Evolutionary conservation across 2,888 invertebrate genomes (phyloP), one percentile per base, ranked within the genome.

Genomic region (Neoscelio sp.): DNA sequence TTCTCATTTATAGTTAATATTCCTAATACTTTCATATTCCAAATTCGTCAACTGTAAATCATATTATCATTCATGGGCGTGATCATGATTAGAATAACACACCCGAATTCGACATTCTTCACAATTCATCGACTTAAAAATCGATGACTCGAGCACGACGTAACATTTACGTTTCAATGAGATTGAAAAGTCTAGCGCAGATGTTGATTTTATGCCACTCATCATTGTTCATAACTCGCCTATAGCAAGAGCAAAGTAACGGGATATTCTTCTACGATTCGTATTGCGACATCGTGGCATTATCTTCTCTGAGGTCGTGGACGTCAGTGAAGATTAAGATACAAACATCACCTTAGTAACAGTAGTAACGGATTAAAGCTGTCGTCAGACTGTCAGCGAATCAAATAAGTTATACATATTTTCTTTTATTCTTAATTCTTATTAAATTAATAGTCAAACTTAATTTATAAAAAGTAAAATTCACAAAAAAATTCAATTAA

Each of bases 251-350:
- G 28, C 67, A 44, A 70, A 70, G 62, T 75, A 76, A 80, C 76
- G 67, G 79, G 71, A 76, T 71, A 71, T 54, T 73, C 52, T 73
- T 68, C 77, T 52, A 58, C 20, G 35, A 13, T 26, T 5, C 8
- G 10, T 50, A 28, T 75, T 60, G 71, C 65, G 28, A 60, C 75
- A 79, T 35, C 60, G 35, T 54, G 50, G 52, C 71, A 79, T 76
- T 79, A 79, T 71, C 56, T 56, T 76, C 56, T 35, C 71, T 33
- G 71, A 76, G 71, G 58, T 79, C 75, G 75, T 79, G 75, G 65
- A 75, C 75, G 54, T 75, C 60, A n/a, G n/a, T n/a, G n/a, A n/a
- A n/a, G n/a, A n/a, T n/a, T n/a, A n/a, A n/a, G n/a, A n/a, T n/a
- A n/a, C n/a, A n/a, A n/a, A 54, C 35, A 56, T 71, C 54, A 71